Evolutionary conservation across 2,888 invertebrate species (phyloP), one percentile per base, ranked within the genome.

Genomic region (Drosophila demipolita): DNA sequence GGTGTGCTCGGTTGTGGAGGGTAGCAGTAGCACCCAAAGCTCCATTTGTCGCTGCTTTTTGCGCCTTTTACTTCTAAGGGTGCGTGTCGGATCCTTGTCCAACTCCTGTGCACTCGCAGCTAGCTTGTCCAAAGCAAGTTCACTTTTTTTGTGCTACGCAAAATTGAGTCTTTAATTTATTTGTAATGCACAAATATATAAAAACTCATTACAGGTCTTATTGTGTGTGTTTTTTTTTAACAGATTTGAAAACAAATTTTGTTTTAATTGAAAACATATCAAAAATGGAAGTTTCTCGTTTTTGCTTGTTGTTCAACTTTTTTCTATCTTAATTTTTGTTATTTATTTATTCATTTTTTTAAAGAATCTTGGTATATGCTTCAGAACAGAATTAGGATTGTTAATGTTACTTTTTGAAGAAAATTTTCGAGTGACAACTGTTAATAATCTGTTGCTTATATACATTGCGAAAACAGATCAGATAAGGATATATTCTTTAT

Each of bases 11-110:
- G 15, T 15, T 45, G 45, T 45, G 29, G 35, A n/a, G 60, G 12
- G 29, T 49, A 55, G 50, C 58, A 36, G 40, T 49, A 65, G 64
- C 73, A 66, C 69, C 69, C 73, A 62, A 65, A 67, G 78, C 78
- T 81, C 59, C 52, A 62, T 61, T 78, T 76, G 70, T 64, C 61
- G 66, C 53, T 75, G 62, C 17, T 66, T 55, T 58, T 66, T 76
- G 66, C 36, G 54, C 61, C 64, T 60, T 72, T 63, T 57, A 55
- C 81, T 76, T 66, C 61, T 49, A 80, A 78, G 78, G 81, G 67
- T 80, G 77, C 71, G 77, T 78, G 66, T 33, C 49, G 54, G 32
- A 50, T 45, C 45, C 68, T 58, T 74, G 55, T 26, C 54, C 63
- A 66, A 66, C 42, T 75, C 40, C 58, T 35, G 52, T 36, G 35